Evolutionary conservation across 2,797 vertebrate species (phyloP).

Genomic region (Centroberyx gerrardi): DNA sequence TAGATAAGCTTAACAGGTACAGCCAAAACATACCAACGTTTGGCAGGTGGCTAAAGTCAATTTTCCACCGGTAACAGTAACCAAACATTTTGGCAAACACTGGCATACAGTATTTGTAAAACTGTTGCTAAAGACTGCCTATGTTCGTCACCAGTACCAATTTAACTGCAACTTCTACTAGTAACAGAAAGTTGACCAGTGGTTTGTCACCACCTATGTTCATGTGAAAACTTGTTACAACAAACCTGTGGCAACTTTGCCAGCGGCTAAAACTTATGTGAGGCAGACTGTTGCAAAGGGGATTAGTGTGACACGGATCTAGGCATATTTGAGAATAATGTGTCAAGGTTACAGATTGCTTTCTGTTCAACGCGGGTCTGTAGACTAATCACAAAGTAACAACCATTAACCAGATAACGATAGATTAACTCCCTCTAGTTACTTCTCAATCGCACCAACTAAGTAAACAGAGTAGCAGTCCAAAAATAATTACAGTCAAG

Average conservation of each 20-base stretch:
- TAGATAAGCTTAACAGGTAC: slow-evolving; percentile 23
- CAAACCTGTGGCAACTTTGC: slow-evolving; percentile 3
- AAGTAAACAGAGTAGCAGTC: neutral
- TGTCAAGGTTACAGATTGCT: neutral
- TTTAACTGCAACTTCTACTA: neutral
- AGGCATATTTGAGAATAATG: slow-evolving; percentile 4
- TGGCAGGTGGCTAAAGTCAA: neutral
- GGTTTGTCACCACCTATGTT: slow-evolving; percentile 10
- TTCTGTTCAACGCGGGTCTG: neutral
- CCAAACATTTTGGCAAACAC: neutral
- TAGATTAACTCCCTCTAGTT: neutral
- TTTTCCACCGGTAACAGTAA: neutral
- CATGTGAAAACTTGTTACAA: slow-evolving; percentile 4
- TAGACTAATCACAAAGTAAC: slow-evolving; percentile 3
- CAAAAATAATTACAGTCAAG: slow-evolving; percentile 43
- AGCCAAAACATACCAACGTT: neutral
- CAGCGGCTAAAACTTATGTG: neutral
- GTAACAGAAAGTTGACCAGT: neutral
- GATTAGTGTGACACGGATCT: slow-evolving; percentile 13
- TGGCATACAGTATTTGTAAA: neutral
- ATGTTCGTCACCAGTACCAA: neutral
- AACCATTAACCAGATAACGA: neutral
- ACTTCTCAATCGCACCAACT: neutral
- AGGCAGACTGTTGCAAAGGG: slow-evolving; percentile 2
- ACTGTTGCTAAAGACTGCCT: neutral